Conservation (phyloP, 2,797 vertebrate genomes). For the Melanotaenia maccullochi region DNA sequence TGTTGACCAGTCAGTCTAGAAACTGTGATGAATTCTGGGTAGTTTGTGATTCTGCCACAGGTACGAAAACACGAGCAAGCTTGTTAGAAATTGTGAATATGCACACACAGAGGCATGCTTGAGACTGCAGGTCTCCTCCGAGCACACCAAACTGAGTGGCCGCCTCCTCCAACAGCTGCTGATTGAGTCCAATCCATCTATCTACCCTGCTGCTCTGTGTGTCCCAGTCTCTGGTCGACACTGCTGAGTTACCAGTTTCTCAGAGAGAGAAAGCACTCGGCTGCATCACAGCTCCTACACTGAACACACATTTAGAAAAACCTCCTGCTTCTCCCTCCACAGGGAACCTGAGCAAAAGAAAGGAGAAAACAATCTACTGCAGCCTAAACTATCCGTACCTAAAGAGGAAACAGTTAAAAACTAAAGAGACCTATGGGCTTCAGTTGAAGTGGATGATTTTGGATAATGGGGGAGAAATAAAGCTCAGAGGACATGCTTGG, state of each 20-base stretch:
- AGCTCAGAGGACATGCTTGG: neutral
- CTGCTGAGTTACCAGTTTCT: slow-evolving; percentile 38
- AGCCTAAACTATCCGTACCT: no score
- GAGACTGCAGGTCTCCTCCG: slow-evolving; percentile 13
- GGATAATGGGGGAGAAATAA: neutral
- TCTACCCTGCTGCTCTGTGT: slow-evolving; percentile 31
- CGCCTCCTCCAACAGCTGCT: slow-evolving; percentile 35
- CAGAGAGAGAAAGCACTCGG: slow-evolving; percentile 36
- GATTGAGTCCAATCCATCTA: slow-evolving; percentile 36
- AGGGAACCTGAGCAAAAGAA: neutral
- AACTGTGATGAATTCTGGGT: slow-evolving; percentile 47
- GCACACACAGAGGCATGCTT: neutral
- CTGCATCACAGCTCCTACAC: slow-evolving; percentile 39
- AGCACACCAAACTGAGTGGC: no score
- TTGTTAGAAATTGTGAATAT: slow-evolving; percentile 9
- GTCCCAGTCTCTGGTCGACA: slow-evolving; percentile 29
- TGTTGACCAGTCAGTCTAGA: slow-evolving; percentile 56
- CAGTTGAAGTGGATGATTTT: no score
- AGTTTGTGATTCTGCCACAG: slow-evolving; percentile 37
- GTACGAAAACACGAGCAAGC: slow-evolving; percentile 28
- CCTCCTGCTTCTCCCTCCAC: slow-evolving; percentile 13
- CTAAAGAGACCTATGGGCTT: no score
- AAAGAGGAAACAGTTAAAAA: no score
- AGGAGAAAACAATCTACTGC: no score
- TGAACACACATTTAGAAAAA: slow-evolving; percentile 47